Evolutionary conservation across 2,113 vertebrate species (phyloP).

Genomic region (Mesitornis unicolor): DNA sequence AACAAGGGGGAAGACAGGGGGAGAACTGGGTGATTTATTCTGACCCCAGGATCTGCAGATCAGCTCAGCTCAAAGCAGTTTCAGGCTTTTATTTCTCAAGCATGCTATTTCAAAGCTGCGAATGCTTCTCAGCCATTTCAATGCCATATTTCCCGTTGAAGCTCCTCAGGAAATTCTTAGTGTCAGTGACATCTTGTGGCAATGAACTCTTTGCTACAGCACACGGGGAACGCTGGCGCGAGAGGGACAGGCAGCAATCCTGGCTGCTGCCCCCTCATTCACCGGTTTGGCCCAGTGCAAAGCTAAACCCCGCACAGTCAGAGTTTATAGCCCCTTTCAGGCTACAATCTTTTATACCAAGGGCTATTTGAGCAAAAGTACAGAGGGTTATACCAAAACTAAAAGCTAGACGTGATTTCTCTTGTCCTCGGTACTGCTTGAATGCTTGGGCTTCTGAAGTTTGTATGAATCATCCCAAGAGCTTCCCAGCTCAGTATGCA

Average conservation of each 20-base stretch:
- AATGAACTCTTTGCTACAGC: slow-evolving; percentile 35
- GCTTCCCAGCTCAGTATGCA: not conserved
- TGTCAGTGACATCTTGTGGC: slow-evolving; percentile 68
- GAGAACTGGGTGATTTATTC: not conserved
- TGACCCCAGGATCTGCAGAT: not conserved
- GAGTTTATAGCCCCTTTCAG: not conserved
- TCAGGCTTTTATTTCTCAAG: not conserved
- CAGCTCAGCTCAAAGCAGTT: not conserved
- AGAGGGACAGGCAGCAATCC: not conserved
- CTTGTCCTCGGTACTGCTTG: not conserved
- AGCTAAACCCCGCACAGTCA: not conserved
- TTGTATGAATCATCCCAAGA: not conserved
- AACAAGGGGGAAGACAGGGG: not conserved
- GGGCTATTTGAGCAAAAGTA: not conserved
- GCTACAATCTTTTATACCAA: not conserved
- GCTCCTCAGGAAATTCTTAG: slow-evolving; percentile 44
- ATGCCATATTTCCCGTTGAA: not conserved
- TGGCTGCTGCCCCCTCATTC: not conserved
- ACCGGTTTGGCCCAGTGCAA: not conserved
- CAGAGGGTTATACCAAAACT: not conserved
- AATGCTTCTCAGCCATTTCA: not conserved
- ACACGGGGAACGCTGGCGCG: not conserved
- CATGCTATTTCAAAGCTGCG: not conserved
- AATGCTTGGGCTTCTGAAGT: not conserved
- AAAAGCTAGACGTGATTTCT: not conserved